Percentiles rank a stretch among this genome's conserved stretches.
Evolutionary conservation across 2,888 invertebrate genomes (phyloP).

Genomic region (Cosmia pyralina): DNA sequence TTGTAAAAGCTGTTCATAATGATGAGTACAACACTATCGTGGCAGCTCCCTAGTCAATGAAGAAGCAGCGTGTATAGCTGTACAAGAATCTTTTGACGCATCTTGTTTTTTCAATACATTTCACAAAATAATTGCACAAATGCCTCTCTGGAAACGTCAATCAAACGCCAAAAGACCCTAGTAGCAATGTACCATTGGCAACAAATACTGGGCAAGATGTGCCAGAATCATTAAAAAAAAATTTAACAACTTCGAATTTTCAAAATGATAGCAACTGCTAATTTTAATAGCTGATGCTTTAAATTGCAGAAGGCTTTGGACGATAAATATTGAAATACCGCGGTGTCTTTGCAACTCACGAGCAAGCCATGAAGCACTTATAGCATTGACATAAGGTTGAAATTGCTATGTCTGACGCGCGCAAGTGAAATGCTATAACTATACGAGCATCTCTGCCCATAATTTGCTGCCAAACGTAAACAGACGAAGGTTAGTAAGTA

Average conservation of each 20-base stretch:
- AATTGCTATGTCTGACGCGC: background rate
- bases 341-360: background rate
- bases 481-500: background rate
- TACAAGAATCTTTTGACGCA: background rate
- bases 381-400: background rate
- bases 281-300: background rate
- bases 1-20: too few relatives aligned
- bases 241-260: too few relatives aligned
- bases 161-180: background rate
- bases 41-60: too few relatives aligned
- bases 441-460: background rate
- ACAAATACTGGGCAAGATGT: background rate
- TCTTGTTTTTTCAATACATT: background rate
- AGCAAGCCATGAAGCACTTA: background rate
- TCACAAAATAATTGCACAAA: background rate
- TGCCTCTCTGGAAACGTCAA: too few relatives aligned
- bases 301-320: background rate
- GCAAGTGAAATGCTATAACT: background rate
- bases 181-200: background rate
- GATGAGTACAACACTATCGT: too few relatives aligned
- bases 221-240: background rate
- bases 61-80: too few relatives aligned
- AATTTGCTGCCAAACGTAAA: background rate
- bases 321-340: background rate
- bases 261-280: background rate